Percentiles rank a stretch among this genome's conserved stretches.
phyloP scores from a whole-genome alignment of 2,113 vertebrate genomes.

The Gavialis gangeticus region DNA sequence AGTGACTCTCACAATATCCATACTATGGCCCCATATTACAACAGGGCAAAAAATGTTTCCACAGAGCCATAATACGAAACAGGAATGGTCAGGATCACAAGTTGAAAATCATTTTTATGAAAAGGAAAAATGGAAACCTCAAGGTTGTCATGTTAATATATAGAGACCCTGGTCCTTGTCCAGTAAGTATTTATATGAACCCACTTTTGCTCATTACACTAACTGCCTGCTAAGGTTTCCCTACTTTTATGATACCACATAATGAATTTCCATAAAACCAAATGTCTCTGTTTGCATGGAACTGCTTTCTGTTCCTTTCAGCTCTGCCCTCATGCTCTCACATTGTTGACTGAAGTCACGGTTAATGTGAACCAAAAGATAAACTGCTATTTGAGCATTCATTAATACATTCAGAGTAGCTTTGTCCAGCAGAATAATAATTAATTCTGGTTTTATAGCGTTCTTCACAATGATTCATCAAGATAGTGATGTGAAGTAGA shows the following conservation, averaged over 20 bases:
- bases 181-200: accelerated
- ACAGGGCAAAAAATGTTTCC: background rate
- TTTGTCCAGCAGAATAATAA: background rate
- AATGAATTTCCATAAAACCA: background rate
- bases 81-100: background rate
- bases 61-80: background rate
- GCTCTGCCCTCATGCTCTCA: background rate
- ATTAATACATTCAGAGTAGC: background rate
- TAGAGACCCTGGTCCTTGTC: background rate
- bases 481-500: constrained; percentile 14
- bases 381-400: background rate
- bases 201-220: background rate
- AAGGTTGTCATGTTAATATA: background rate
- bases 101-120: background rate
- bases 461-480: background rate
- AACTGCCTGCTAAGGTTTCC: background rate
- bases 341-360: constrained; percentile 24
- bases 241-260: background rate
- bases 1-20: background rate
- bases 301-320: background rate
- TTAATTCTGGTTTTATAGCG: background rate
- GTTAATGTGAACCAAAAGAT: background rate
- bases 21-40: background rate
- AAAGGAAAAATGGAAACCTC: background rate
- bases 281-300: background rate